phyloP scores from a whole-genome alignment of 1,140 invertebrate species.

The Bacillus rossius region DNA sequence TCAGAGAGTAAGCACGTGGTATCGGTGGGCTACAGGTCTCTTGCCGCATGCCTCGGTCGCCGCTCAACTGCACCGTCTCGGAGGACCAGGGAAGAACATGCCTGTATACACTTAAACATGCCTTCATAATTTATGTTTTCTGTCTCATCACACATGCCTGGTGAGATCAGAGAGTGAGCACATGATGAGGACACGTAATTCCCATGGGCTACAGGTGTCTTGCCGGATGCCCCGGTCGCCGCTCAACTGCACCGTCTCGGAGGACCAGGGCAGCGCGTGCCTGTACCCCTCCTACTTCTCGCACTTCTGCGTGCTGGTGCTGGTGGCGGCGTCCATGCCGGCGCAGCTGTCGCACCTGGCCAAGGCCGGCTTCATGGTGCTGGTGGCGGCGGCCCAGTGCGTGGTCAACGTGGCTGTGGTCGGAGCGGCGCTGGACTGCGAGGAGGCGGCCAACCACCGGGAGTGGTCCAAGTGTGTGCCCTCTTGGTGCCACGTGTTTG shows the following conservation, averaged over 20 bases:
- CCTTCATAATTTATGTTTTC: no score
- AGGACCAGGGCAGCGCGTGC: conserved; percentile 39
- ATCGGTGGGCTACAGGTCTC: no score
- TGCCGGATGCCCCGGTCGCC: not conserved
- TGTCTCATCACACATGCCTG: no score
- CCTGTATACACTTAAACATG: no score
- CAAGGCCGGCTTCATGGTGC: conserved; percentile 57
- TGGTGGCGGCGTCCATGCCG: conserved; percentile 64
- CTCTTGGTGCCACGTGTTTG: not conserved
- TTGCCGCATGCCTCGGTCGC: no score
- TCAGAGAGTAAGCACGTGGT: no score
- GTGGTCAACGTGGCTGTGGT: conserved; percentile 56
- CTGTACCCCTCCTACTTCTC: conserved; percentile 70
- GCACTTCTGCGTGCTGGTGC: conserved; percentile 60
- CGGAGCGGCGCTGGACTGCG: conserved; percentile 49
- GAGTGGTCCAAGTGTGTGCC: conserved; percentile 4
- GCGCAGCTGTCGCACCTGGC: conserved; percentile 65
- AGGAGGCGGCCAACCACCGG: conserved; percentile 37
- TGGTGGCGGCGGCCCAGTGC: conserved; percentile 55
- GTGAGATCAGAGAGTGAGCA: no score
- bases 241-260: not conserved
- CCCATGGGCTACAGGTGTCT: not conserved
- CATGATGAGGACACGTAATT: no score
- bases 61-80: no score
- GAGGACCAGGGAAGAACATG: no score